Evolutionary conservation across 2,888 invertebrate genomes (phyloP), one percentile per base, ranked within the genome.

Genomic region (Aquatica leii): DNA sequence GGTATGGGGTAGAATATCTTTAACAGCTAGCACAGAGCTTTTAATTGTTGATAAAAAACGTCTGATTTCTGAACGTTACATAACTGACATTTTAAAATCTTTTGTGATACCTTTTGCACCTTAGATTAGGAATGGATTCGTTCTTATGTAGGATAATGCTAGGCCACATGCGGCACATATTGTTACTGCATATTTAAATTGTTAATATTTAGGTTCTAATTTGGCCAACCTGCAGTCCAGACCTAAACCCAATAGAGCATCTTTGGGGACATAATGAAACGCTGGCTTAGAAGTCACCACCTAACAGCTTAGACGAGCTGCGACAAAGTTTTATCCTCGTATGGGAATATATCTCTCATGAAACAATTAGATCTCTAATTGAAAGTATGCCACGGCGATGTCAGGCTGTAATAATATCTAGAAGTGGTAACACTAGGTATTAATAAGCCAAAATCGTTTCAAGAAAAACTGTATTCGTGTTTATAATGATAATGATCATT

Each of bases 1-100:
- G 24, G n/a, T 50, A 12, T 50, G 49, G 49, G 49, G 14, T 24
- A 6, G 31, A 3, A 50, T 50, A 24, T 50, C 48, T 18, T 18
- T 18, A 18, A 18, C 5, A 3, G 48, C 48, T 2, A 15, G 18
- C 2, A 48, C 48, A 6, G 18, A 18, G 1, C 31, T 50, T 48
- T 48, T 5, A 9, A n/a, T 48, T 50, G 8, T 50, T 20, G 24
- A 21, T 50, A 24, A 11, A 1, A 12, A 24, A 12, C 2, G 31
- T 14, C 21, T 50, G 14, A 21, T 12, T 24, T 9, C 31, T 24
- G 24, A 2, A 24, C 12, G 31, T 2, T 24, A 24, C 20, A 15
- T 15, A 11, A 18, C 48, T 2, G 18, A 48, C 1, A 6, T 48
- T 20, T 8, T 48, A 1, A 1, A 17, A 18, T 6, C 48, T 11